A percentile compares a stretch with the other conserved stretches of the same genome.
These are phyloP conservation scores for Salvelinus namaycush DNA, from an alignment of 2,113 vertebrate species.

Conservation along the genomic window DNA sequence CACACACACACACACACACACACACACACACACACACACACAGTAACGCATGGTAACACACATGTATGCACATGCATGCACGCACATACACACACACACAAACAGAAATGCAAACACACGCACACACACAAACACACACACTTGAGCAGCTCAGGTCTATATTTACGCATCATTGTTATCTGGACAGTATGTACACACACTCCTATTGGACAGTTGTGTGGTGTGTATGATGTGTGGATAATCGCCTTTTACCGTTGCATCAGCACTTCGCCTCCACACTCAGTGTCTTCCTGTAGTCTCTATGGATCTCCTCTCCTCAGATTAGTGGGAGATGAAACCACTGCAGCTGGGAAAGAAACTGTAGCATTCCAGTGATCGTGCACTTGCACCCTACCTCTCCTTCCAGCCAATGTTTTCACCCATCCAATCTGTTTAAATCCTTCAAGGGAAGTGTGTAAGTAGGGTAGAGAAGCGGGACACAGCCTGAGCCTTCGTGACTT, in stretches of 20 bases:
- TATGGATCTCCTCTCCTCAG: no score
- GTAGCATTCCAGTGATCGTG: no score
- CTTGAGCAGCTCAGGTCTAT: conserved; percentile 41
- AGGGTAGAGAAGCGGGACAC: conserved; percentile 18
- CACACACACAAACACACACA: conserved; percentile 23
- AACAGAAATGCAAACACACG: no score
- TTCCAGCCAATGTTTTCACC: no score
- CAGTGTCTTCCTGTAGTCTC: no score
- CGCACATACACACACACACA: no score
- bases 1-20: no score
- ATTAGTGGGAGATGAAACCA: no score
- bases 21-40: no score
- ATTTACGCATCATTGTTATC: background rate
- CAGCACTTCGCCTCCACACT: background rate
- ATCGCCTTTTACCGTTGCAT: background rate
- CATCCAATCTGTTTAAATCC: background rate
- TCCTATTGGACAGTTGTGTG: background rate
- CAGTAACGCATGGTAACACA: no score
- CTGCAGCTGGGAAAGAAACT: no score
- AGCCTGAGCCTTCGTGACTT: conserved; percentile 7
- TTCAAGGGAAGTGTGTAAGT: conserved; percentile 19
- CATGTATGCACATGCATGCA: background rate
- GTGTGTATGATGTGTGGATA: background rate
- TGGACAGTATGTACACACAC: conserved; percentile 13
- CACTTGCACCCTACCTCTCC: no score